phyloP scores from a whole-genome alignment of 2,113 vertebrate genomes.

The Macquaria australasica region DNA sequence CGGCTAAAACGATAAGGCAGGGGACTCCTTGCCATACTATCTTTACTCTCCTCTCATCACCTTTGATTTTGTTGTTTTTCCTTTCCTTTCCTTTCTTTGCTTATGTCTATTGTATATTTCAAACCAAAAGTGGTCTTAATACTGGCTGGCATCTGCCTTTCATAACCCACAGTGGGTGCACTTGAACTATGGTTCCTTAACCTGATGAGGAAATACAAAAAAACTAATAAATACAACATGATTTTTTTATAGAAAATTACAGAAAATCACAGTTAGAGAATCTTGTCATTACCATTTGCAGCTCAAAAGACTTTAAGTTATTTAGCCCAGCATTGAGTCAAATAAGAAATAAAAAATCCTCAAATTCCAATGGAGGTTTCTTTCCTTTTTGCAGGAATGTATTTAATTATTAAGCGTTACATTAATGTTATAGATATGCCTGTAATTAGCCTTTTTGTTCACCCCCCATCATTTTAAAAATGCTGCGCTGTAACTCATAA shows the following conservation, averaged over 20 bases:
- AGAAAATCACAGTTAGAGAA: neutral
- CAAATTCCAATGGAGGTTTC: neutral
- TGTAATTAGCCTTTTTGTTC: slow-evolving; percentile 19
- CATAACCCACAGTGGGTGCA: neutral
- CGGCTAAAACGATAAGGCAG: slow-evolving; percentile 68
- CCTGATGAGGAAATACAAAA: neutral
- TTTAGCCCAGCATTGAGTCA: neutral
- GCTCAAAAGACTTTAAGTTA: neutral
- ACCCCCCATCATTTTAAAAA: neutral
- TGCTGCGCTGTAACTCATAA: slow-evolving; percentile 3
- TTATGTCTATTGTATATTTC: neutral
- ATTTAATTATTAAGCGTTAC: slow-evolving; percentile 1
- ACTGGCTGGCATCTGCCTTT: neutral
- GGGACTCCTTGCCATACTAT: slow-evolving; percentile 24
- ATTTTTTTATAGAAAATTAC: slow-evolving; percentile 1
- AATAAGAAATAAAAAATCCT: neutral
- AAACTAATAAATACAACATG: neutral
- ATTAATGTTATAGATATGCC: slow-evolving; percentile 7
- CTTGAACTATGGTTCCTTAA: neutral
- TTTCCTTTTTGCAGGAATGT: neutral
- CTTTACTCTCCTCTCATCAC: slow-evolving; percentile 20
- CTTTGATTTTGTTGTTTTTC: slow-evolving; percentile 20
- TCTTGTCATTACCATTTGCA: neutral
- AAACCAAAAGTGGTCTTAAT: neutral
- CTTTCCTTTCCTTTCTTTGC: neutral